These are phyloP conservation scores for Proteles cristata DNA, from an alignment of 2,113 vertebrate species.

Conservation along the genomic window DNA sequence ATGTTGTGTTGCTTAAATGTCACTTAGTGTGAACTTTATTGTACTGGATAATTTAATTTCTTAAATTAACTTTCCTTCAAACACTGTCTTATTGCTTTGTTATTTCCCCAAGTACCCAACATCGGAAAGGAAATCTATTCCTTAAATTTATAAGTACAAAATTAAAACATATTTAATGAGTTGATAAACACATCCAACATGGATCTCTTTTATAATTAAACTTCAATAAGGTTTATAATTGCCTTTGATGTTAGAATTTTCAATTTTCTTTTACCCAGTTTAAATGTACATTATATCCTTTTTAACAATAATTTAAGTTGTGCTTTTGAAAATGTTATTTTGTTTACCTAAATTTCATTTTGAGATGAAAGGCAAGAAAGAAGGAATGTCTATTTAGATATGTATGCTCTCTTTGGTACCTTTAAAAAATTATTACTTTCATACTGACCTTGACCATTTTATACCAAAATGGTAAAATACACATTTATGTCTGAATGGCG, in stretches of 20 bases:
- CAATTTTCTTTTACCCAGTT: slow-evolving; percentile 64
- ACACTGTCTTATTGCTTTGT: slow-evolving; percentile 53
- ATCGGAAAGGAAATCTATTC: slow-evolving; percentile 64
- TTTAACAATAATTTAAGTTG: slow-evolving; percentile 71
- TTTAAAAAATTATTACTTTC: slow-evolving; percentile 18
- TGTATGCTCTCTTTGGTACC: neutral
- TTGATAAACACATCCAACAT: slow-evolving; percentile 75
- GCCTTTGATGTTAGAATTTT: slow-evolving; percentile 67
- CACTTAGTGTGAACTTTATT: slow-evolving; percentile 70
- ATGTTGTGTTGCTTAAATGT: slow-evolving; percentile 63
- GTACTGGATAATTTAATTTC: slow-evolving; percentile 61
- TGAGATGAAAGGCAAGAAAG: slow-evolving; percentile 50
- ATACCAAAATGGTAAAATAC: neutral
- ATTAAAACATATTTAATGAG: slow-evolving; percentile 74
- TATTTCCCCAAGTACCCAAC: slow-evolving; percentile 61
- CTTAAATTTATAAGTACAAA: slow-evolving; percentile 56
- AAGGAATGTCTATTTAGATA: neutral
- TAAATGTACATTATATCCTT: slow-evolving; percentile 69
- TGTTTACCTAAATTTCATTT: slow-evolving; percentile 62
- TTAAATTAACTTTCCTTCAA: slow-evolving; percentile 69
- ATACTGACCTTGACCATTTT: neutral
- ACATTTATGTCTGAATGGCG: neutral
- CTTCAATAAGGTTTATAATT: slow-evolving; percentile 77
- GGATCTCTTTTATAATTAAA: slow-evolving; percentile 78
- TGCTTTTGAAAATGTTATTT: slow-evolving; percentile 59